Percentiles rank a stretch among this genome's conserved stretches.
phyloP scores from a whole-genome alignment of 2,888 invertebrate species.

The Drosophila acutilabella region DNA sequence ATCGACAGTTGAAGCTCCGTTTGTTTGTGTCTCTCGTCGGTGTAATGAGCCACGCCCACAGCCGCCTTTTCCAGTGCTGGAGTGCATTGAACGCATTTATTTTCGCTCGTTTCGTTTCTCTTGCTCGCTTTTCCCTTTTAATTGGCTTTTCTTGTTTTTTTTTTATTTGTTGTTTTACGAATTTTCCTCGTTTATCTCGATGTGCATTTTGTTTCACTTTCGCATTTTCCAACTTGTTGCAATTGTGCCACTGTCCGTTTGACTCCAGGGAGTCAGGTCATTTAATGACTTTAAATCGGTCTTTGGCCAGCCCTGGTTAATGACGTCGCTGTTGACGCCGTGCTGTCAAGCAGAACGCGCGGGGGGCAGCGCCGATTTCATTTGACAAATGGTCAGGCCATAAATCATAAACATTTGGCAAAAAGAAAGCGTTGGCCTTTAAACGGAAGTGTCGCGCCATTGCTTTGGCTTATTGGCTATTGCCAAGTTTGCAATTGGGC shows the following conservation, averaged over 20 bases:
- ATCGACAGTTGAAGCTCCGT: constrained; percentile 32
- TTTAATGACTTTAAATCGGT: constrained; percentile 64
- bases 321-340: constrained; percentile 3
- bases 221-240: constrained; percentile 65
- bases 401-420: constrained; percentile 61
- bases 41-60: constrained; percentile 35
- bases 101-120: constrained; percentile 39
- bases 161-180: constrained; percentile 25
- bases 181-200: constrained; percentile 47
- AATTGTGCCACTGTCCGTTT: constrained; percentile 70
- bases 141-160: constrained; percentile 67
- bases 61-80: constrained; percentile 8
- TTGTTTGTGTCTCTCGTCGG: constrained; percentile 1
- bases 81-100: constrained; percentile 75
- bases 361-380: constrained; percentile 51
- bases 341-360: constrained; percentile 58
- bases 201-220: constrained; percentile 60
- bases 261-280: constrained; percentile 7
- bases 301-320: constrained; percentile 5
- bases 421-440: constrained; percentile 69
- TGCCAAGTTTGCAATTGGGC: constrained; percentile 52
- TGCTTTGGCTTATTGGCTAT: constrained; percentile 34
- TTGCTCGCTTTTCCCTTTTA: constrained; percentile 69
- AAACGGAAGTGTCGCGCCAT: constrained; percentile 63
- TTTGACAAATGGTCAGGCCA: constrained; percentile 65